These are phyloP conservation scores for Bubo blakistoni DNA, from an alignment of 2,113 vertebrate genomes.

Conservation along the genomic window DNA sequence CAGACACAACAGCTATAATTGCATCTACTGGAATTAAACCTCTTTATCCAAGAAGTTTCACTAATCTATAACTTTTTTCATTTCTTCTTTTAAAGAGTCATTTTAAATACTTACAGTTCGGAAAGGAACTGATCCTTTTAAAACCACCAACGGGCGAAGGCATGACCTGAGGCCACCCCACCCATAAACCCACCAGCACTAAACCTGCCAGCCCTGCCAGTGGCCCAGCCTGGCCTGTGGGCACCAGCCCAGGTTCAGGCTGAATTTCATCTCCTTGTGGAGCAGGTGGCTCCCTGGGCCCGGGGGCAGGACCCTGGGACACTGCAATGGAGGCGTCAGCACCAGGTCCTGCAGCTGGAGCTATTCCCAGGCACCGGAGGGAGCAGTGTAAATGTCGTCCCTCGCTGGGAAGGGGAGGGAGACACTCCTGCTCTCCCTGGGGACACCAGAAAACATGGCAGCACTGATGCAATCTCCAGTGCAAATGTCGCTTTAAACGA, in stretches of 20 bases:
- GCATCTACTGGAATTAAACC: not conserved
- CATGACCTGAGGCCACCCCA: accelerated
- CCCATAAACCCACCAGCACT: not conserved
- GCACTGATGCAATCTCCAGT: accelerated
- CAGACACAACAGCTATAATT: not conserved
- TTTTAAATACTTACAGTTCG: not conserved
- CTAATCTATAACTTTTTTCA: not conserved
- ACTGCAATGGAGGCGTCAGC: accelerated
- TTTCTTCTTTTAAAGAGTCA: not conserved
- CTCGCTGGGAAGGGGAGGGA: not conserved
- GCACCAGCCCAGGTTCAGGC: not conserved
- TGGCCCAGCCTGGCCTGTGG: too few species aligned
- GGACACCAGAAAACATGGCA: not conserved
- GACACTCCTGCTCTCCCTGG: accelerated
- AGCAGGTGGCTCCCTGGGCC: accelerated
- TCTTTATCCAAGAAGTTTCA: not conserved
- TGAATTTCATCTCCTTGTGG: not conserved
- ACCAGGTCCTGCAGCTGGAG: not conserved
- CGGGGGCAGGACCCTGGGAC: not conserved
- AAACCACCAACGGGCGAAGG: accelerated
- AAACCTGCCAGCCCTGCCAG: not conserved
- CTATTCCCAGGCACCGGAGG: not conserved
- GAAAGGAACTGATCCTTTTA: accelerated
- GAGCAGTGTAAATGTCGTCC: accelerated
- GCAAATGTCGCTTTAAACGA: accelerated